Conservation (phyloP, 2,113 vertebrate species). For the Heloderma charlesbogerti region DNA sequence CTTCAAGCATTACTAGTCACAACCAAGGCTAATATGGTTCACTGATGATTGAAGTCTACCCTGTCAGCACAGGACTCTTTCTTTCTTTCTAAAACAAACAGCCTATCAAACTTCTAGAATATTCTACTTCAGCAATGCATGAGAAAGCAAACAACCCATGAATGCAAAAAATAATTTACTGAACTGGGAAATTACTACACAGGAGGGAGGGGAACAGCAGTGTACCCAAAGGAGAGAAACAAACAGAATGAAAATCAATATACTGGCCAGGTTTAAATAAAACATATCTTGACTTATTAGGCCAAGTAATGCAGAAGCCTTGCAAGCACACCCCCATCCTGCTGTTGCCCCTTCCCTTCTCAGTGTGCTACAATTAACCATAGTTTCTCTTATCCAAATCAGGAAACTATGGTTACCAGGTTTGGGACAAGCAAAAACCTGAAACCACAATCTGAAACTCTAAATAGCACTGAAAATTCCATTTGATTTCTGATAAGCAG, state of each 20-base stretch:
- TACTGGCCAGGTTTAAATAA: neutral
- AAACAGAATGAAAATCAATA: neutral
- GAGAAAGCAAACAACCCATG: neutral
- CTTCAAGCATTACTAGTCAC: neutral
- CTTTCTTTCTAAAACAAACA: neutral
- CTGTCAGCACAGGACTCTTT: neutral
- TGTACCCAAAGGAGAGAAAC: neutral
- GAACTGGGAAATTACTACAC: neutral
- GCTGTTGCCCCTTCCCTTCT: neutral
- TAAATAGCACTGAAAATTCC: too few relatives aligned
- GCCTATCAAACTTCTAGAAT: constrained; percentile 8
- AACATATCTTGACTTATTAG: neutral
- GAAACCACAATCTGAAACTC: neutral
- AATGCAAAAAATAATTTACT: neutral
- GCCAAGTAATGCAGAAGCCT: neutral
- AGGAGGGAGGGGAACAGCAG: neutral
- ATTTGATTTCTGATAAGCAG: too few relatives aligned
- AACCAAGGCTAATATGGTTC: neutral
- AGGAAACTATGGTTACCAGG: neutral
- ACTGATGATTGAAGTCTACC: neutral
- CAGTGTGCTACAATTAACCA: neutral
- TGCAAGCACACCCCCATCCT: neutral
- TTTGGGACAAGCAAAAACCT: neutral
- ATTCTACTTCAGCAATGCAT: neutral
- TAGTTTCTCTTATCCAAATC: neutral